phyloP scores from a whole-genome alignment of 2,888 invertebrate genomes.

The Stramonita haemastoma region DNA sequence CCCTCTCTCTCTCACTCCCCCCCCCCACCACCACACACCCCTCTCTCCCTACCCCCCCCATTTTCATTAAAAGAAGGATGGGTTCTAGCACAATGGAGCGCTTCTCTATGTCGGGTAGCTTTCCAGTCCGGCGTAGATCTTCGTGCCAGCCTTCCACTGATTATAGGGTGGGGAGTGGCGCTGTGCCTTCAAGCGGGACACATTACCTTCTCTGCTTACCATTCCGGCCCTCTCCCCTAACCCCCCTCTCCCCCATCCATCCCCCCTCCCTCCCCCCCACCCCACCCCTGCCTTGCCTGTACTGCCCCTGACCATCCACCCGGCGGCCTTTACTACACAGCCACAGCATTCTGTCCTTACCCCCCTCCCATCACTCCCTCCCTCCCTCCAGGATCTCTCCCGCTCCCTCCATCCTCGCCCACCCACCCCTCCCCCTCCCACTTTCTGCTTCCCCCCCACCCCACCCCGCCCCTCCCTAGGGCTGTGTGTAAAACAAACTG shows the following conservation, averaged over 20 bases:
- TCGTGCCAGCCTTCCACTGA: constrained; percentile 32
- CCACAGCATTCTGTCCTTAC: neutral
- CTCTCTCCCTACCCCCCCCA: neutral
- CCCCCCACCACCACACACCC: neutral
- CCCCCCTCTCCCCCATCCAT: neutral
- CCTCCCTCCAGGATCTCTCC: too few relatives aligned
- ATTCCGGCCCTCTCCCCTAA: too few relatives aligned
- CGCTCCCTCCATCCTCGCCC: too few relatives aligned
- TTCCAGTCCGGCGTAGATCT: constrained; percentile 9
- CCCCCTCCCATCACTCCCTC: too few relatives aligned
- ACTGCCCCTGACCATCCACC: neutral
- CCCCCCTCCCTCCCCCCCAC: neutral
- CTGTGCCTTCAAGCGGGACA: constrained; percentile 34
- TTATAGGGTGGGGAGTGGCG: constrained; percentile 39
- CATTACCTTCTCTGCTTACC: constrained; percentile 39
- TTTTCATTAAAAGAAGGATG: constrained; percentile 39
- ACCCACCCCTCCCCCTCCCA: too few relatives aligned
- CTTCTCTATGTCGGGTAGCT: constrained; percentile 35
- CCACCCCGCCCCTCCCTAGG: neutral
- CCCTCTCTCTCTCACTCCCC: neutral
- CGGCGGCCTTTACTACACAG: too few relatives aligned
- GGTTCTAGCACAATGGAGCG: constrained; percentile 31
- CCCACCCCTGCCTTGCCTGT: neutral
- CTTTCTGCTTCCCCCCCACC: neutral
- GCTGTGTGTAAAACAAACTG: neutral